phyloP scores from a whole-genome alignment of 2,888 invertebrate genomes.

The Torymus aiolomorphi region DNA sequence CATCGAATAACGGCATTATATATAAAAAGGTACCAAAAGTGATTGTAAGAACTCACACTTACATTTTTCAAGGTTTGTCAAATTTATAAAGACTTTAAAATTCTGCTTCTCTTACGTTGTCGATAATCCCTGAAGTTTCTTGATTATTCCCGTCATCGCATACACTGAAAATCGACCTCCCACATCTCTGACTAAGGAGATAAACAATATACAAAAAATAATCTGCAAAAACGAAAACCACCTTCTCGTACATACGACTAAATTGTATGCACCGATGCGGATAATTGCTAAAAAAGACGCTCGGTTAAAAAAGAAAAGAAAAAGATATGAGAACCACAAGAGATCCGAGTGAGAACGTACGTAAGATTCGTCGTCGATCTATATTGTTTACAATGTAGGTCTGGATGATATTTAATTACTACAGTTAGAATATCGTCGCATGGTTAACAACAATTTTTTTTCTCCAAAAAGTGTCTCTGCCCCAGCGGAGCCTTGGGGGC shows the following conservation, averaged over 20 bases:
- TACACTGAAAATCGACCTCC: neutral
- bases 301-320: conserved; percentile 4
- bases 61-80: conserved; percentile 44
- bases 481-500: neutral
- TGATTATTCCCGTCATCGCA: conserved; percentile 2
- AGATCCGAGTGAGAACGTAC: conserved; percentile 20
- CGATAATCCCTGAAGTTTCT: neutral
- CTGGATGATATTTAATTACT: conserved; percentile 40
- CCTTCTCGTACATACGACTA: no score
- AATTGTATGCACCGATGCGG: no score
- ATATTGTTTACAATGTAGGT: conserved; percentile 8
- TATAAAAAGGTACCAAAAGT: conserved; percentile 47
- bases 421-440: conserved; percentile 51
- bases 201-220: neutral
- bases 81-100: conserved; percentile 32
- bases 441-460: conserved; percentile 46
- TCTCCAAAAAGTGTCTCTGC: conserved; percentile 31
- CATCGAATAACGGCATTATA: conserved; percentile 22
- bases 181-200: neutral
- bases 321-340: neutral
- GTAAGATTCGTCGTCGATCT: conserved; percentile 28
- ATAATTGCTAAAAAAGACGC: neutral
- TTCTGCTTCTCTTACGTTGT: conserved; percentile 6
- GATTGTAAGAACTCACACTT: conserved; percentile 42
- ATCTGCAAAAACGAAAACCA: no score